These are phyloP conservation scores for Presbytis comata DNA, from an alignment of 2,797 vertebrate genomes.

Conservation along the genomic window DNA sequence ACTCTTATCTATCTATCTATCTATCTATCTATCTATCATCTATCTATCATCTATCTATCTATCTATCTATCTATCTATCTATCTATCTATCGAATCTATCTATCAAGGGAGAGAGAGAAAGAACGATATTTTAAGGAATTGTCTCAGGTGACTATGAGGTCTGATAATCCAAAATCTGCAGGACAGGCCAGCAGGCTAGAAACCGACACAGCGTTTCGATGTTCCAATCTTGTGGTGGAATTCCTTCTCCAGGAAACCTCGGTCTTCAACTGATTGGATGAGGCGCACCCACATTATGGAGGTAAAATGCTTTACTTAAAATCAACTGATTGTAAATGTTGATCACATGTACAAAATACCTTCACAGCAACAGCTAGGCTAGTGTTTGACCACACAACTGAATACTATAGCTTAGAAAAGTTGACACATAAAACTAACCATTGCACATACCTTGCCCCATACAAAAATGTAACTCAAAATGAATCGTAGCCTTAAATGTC, in stretches of 20 bases:
- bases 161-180: neutral
- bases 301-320: neutral
- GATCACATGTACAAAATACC: neutral
- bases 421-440: neutral
- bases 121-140: neutral
- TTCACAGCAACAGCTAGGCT: neutral
- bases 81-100: too few relatives aligned
- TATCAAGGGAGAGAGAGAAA: neutral
- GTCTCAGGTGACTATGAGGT: neutral
- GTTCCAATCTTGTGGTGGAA: neutral
- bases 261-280: neutral
- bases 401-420: neutral
- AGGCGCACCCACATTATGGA: neutral
- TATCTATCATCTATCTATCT: too few relatives aligned
- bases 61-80: too few relatives aligned
- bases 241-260: neutral
- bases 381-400: neutral
- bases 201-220: neutral
- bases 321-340: neutral
- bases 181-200: neutral
- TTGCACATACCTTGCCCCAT: neutral
- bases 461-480: neutral
- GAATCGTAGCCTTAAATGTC: neutral
- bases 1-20: too few relatives aligned
- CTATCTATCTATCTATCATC: too few relatives aligned